Evolutionary conservation across 2,888 invertebrate species (phyloP), one percentile per base, ranked within the genome.

Genomic region (Azorinus chamasolen): DNA sequence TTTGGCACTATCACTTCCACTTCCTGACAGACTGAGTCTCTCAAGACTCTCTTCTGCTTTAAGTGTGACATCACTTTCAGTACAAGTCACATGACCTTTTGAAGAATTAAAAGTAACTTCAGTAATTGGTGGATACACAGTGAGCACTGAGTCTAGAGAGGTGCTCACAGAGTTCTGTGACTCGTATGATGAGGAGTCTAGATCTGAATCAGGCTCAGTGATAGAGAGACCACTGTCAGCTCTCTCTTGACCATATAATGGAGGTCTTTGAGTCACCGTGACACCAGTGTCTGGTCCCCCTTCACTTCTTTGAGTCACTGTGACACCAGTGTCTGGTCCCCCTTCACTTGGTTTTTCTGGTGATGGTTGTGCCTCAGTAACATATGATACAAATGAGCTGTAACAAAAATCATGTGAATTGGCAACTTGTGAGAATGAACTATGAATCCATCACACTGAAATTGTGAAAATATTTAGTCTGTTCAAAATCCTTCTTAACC

Each of bases 171-270:
- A 37, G 41, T 39, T 63, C 39, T 57, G 51, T 0, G 73, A 73
- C 50, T 73, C 73, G 27, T 51, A 73, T 8, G 59, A 68, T 22
- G 66, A 68, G 12, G 66, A 61, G 14, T 51, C 57, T 14, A 45
- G 20, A 37, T 66, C 73, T 0, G 73, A 66, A n/a, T 66, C 65
- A 39, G 45, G 25, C 10, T 46, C 64, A 1, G 48, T 25, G 12
- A 18, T 32, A n/a, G 65, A 46, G 12, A 73, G 45, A 5, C 72
- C 72, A 54, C 65, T 73, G 48, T 73, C 72, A 3, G 59, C 25
- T 24, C 65, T 51, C 16, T 59, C 32, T 10, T 18, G 16, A 25
- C 12, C 27, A 8, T 45, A 20, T 6, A 16, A 20, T 1, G 39
- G 16, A 1, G 20, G n/a, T 59, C 22, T 46, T 8, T 18, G 25